Evolutionary conservation across 2,113 vertebrate species (phyloP).

Genomic region (Acanthisitta chloris): DNA sequence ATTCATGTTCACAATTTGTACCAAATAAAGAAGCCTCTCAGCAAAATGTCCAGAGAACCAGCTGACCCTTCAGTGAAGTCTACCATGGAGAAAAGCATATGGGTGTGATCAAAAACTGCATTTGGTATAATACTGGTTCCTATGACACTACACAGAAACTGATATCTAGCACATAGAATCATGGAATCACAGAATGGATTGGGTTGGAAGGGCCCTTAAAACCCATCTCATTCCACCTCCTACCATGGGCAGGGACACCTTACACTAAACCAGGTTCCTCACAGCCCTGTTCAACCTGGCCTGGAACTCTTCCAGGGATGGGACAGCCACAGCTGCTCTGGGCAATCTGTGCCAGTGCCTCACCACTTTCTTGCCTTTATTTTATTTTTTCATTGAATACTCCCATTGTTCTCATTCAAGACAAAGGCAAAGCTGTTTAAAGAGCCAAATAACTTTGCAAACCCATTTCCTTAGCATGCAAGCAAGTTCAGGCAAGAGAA

Average conservation of each 20-base stretch:
- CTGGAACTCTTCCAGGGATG: no score
- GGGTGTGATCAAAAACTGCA: not conserved
- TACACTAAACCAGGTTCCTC: no score
- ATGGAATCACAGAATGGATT: no score
- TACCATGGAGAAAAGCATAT: not conserved
- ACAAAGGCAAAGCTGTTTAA: not conserved
- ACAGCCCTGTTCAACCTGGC: no score
- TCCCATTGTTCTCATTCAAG: not conserved
- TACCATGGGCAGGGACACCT: no score
- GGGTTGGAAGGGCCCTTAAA: no score
- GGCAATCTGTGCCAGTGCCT: no score
- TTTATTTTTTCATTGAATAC: not conserved
- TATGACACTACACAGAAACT: not conserved
- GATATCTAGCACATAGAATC: not conserved
- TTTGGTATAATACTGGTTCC: not conserved
- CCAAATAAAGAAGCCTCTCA: not conserved
- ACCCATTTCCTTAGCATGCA: not conserved
- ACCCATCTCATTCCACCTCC: no score
- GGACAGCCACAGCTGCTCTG: no score
- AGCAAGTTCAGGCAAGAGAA: not conserved
- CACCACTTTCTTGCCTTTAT: not conserved
- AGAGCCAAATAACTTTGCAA: not conserved
- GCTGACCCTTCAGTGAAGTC: not conserved
- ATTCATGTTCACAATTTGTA: not conserved
- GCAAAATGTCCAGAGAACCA: not conserved